Evolutionary conservation across 2,113 vertebrate species (phyloP).

Genomic region (Antidorcas marsupialis): DNA sequence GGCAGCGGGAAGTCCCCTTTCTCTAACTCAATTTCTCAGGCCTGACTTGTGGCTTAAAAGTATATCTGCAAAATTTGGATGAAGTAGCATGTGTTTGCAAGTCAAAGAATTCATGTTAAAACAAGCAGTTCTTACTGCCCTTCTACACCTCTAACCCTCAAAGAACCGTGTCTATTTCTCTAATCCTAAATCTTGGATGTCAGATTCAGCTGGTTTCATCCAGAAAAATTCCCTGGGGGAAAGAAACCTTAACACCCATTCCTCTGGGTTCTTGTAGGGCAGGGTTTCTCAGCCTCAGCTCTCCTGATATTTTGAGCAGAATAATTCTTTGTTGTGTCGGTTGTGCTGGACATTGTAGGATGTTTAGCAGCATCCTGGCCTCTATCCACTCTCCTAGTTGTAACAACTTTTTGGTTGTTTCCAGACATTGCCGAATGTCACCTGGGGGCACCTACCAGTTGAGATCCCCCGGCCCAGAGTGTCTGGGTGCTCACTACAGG

Average conservation of each 20-base stretch:
- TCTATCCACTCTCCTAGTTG: not conserved
- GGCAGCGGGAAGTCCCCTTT: not conserved
- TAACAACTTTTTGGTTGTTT: not conserved
- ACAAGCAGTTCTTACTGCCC: not conserved
- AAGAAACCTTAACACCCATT: not conserved
- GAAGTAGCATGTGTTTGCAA: slow-evolving; percentile 34
- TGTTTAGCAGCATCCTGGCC: not conserved
- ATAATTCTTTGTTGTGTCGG: not conserved
- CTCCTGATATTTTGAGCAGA: not conserved
- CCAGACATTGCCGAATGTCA: not conserved
- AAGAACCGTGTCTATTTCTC: not conserved
- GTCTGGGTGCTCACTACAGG: not conserved
- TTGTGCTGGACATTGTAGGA: not conserved
- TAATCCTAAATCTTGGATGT: not conserved
- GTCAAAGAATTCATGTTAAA: slow-evolving; percentile 6
- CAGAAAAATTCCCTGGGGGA: not conserved
- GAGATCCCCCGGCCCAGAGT: not conserved
- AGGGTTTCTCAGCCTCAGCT: not conserved
- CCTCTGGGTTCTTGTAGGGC: not conserved
- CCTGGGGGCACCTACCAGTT: not conserved
- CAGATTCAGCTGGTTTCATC: not conserved
- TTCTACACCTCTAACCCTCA: not conserved
- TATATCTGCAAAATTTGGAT: slow-evolving; percentile 7
- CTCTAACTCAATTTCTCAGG: not conserved
- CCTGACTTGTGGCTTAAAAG: not conserved